phyloP scores from a whole-genome alignment of 2,888 invertebrate genomes.

The Chrysolina oricalcia region DNA sequence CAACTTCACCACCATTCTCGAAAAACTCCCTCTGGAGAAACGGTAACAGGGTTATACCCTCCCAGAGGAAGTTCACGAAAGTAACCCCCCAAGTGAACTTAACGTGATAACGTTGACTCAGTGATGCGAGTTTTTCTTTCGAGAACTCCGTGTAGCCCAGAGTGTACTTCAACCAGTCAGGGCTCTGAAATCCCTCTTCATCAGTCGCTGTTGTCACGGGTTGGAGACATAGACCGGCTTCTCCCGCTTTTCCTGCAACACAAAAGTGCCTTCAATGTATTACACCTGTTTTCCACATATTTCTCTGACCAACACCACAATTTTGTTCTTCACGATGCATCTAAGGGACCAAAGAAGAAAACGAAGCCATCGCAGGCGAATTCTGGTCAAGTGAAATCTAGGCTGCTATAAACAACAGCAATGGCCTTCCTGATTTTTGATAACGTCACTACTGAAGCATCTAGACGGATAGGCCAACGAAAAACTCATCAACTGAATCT shows the following conservation, averaged over 20 bases:
- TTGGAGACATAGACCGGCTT: conserved; percentile 59
- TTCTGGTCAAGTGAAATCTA: no score
- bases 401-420: no score
- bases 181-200: conserved; percentile 61
- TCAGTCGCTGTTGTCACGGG: conserved; percentile 60
- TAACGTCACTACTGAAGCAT: no score
- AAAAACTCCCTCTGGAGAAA: conserved; percentile 79
- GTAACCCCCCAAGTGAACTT: conserved; percentile 75
- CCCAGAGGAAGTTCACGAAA: conserved; percentile 81
- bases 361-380: no score
- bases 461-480: no score
- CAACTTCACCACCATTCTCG: conserved; percentile 75
- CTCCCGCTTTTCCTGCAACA: conserved; percentile 56
- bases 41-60: conserved; percentile 79
- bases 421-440: no score
- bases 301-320: no score
- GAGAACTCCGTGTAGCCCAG: conserved; percentile 70
- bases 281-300: no score
- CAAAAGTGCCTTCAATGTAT: background rate
- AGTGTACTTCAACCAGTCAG: conserved; percentile 71
- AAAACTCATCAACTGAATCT: no score
- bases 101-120: conserved; percentile 65
- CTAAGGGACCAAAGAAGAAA: no score
- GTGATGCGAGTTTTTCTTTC: conserved; percentile 65
- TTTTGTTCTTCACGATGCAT: no score